These are phyloP conservation scores for Potamarius usumacintae DNA, from an alignment of 2,113 vertebrate species.

Conservation along the genomic window DNA sequence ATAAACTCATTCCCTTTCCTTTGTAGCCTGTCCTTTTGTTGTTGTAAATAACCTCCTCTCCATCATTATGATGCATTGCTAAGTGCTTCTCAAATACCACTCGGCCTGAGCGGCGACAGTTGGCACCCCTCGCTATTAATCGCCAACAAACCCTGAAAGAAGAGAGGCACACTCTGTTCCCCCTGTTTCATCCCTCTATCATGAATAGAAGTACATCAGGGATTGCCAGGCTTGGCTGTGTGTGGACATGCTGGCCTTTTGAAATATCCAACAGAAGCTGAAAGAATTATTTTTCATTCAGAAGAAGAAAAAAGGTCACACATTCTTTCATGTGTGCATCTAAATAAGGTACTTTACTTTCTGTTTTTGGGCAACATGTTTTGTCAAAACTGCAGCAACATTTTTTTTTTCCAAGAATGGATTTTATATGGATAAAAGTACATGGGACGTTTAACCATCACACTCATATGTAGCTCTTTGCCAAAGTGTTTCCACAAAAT, in stretches of 20 bases:
- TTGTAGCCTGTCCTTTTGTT: conserved; percentile 55
- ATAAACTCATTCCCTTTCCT: conserved; percentile 50
- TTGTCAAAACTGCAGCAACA: not conserved
- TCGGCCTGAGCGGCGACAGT: conserved; percentile 45
- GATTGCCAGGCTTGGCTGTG: conserved; percentile 24
- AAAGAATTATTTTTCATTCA: not conserved
- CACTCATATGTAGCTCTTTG: no score
- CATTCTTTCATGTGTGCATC: not conserved
- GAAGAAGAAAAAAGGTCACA: not conserved
- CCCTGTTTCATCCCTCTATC: conserved; percentile 20
- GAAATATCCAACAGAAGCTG: conserved; percentile 32
- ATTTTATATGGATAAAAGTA: not conserved
- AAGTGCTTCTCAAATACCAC: conserved; percentile 35
- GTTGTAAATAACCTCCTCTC: conserved; percentile 58
- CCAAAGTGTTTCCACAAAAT: not conserved
- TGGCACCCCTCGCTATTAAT: conserved; percentile 42
- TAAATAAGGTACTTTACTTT: not conserved
- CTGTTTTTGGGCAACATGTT: not conserved
- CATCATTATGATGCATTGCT: conserved; percentile 52
- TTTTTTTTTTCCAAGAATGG: not conserved
- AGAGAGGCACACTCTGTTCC: conserved; percentile 35
- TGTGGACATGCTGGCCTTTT: conserved; percentile 23
- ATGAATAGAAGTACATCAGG: conserved; percentile 11
- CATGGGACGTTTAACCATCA: not conserved
- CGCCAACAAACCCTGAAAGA: conserved; percentile 36